A percentile compares a stretch with the other conserved stretches of the same genome.
These are phyloP conservation scores for Beroe forskalii DNA, from an alignment of 37 sponge, comb jelly and placozoan genomes.

Conservation along the genomic window DNA sequence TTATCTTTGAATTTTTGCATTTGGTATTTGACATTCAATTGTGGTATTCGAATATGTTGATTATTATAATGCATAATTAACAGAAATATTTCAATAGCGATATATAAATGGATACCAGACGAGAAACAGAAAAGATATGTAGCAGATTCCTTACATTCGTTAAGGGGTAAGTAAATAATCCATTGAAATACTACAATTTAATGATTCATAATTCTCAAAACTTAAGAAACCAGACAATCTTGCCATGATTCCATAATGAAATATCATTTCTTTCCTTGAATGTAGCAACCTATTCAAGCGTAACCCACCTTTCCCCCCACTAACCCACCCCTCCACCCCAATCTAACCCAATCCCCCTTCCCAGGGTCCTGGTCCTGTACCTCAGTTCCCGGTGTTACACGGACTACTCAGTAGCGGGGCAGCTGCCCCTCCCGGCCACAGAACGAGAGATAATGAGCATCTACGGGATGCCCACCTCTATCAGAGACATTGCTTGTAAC, in stretches of 20 bases:
- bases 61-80: no score
- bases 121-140: not conserved
- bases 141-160: not conserved
- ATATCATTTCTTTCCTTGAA: no score
- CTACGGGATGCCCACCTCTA: not conserved
- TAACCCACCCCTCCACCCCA: not conserved
- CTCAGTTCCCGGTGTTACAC: not conserved
- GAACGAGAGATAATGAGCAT: not conserved
- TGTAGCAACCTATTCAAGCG: no score
- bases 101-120: not conserved
- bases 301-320: no score
- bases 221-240: no score
- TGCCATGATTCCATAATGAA: no score
- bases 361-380: not conserved
- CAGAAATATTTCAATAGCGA: no score
- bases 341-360: not conserved
- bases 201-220: no score
- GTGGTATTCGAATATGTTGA: no score
- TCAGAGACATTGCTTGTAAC: not conserved
- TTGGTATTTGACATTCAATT: no score
- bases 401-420: not conserved
- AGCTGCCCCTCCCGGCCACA: not conserved
- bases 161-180: slow-evolving; percentile 12
- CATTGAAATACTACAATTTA: no score
- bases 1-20: no score